Evolutionary conservation across 1,140 invertebrate species (phyloP), one percentile per base, ranked within the genome.

Genomic region (Lordiphosa collinella): DNA sequence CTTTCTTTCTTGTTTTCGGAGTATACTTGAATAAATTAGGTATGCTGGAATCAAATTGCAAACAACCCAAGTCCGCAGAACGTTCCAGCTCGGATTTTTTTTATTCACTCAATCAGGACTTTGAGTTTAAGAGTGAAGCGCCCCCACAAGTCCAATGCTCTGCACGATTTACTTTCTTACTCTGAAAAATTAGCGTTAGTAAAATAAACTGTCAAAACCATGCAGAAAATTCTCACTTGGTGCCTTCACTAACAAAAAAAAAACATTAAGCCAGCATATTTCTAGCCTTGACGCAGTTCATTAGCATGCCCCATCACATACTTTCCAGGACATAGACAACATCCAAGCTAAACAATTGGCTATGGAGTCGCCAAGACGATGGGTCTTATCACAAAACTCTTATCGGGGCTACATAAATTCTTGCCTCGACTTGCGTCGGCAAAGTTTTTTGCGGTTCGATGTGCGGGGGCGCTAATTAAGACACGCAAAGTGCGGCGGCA

Each of bases 391-490:
- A 58, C 56, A 22, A 25, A 40, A 53, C 54, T 38, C 69, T 84
- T 78, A 84, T 84, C 78, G 78, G 54, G 51, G 71, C 68, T 73
- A 84, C 78, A 84, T 78, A 84, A 84, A 84, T 85, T 84, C 54
- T 48, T 48, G 78, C 61, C 66, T 47, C 64, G 62, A 71, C 54
- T 57, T 34, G 37, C 32, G 70, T 69, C 65, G 57, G 71, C 37
- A 76, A 84, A 78, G 61, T 73, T 68, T 71, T 52, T 55, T 56
- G 56, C 14, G 75, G 65, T 53, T 12, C 16, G 14, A 22, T 36
- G 25, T 52, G 54, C 31, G 61, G 55, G 59, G 59, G 40, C 68
- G 78, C 73, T 84, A 84, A 84, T 84, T 84, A 84, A 84, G 78
- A 84, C 78, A 84, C 73, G 78, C 76, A 82, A 76, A 82, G 71